These are phyloP conservation scores for Hirtodrosophila duncani DNA, from an alignment of 2,888 invertebrate genomes.

Conservation along the genomic window DNA sequence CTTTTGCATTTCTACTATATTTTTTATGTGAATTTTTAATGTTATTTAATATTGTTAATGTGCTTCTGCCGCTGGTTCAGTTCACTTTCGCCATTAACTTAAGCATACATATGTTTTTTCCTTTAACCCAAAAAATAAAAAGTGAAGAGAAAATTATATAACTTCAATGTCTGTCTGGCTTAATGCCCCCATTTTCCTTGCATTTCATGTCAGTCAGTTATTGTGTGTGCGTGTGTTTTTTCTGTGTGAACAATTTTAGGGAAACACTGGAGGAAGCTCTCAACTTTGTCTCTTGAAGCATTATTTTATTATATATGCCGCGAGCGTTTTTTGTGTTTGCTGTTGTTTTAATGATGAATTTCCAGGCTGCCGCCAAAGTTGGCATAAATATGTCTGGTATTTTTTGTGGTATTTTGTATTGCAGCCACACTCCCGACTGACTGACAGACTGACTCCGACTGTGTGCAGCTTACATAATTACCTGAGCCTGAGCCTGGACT, in stretches of 20 bases:
- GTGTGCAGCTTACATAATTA: slow-evolving; percentile 56
- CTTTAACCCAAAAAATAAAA: slow-evolving; percentile 10
- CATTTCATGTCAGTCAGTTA: slow-evolving; percentile 40
- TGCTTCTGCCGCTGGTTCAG: too few species aligned
- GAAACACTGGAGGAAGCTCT: slow-evolving; percentile 27
- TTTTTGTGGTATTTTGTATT: slow-evolving; percentile 29
- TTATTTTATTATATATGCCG: slow-evolving; percentile 24
- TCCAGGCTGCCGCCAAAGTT: slow-evolving; percentile 37
- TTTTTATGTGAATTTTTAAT: too few species aligned
- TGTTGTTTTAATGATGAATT: slow-evolving; percentile 27
- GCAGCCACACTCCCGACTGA: slow-evolving; percentile 30
- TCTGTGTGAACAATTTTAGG: slow-evolving; percentile 24
- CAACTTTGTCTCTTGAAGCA: slow-evolving; percentile 9
- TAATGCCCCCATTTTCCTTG: slow-evolving; percentile 53
- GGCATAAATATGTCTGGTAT: slow-evolving; percentile 41
- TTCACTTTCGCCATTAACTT: slow-evolving; percentile 5
- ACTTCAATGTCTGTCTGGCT: slow-evolving; percentile 40
- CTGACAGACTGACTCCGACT: too few species aligned
- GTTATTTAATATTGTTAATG: too few species aligned
- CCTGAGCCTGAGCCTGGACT: slow-evolving; percentile 33
- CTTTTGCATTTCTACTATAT: too few species aligned
- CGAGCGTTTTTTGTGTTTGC: background rate
- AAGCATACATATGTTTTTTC: slow-evolving; percentile 11
- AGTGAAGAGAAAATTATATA: slow-evolving; percentile 45
- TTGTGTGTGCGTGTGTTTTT: background rate